Conservation (phyloP, 53 echinoderm and acorn worm genomes). For the Antedon mediterranea region DNA sequence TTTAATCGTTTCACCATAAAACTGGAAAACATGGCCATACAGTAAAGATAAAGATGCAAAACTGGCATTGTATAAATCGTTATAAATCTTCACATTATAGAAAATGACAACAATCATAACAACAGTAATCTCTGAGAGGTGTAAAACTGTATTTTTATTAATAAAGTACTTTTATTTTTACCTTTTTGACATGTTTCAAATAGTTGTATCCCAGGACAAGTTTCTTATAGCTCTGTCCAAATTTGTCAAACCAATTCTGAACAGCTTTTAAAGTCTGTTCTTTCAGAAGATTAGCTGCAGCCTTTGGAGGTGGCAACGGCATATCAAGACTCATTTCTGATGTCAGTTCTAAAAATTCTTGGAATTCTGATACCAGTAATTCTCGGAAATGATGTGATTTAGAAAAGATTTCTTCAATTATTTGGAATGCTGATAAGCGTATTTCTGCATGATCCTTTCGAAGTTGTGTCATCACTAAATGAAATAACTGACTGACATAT, state of each 20-base stretch:
- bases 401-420: slow-evolving; percentile 74
- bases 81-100: too few species aligned
- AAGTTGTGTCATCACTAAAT: slow-evolving; percentile 55
- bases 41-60: too few species aligned
- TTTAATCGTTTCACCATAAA: too few species aligned
- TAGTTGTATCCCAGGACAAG: slow-evolving; percentile 86
- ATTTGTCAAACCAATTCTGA: slow-evolving; percentile 73
- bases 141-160: too few species aligned
- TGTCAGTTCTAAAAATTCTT: slow-evolving; percentile 67
- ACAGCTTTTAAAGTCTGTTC: slow-evolving; percentile 68
- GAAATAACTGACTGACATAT: slow-evolving; percentile 69
- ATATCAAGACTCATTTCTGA: slow-evolving; percentile 54
- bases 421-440: slow-evolving; percentile 74
- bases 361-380: slow-evolving; percentile 78
- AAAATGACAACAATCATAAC: too few species aligned
- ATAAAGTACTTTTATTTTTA: slow-evolving; percentile 2
- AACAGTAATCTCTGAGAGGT: too few species aligned
- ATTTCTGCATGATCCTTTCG: slow-evolving; percentile 77
- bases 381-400: slow-evolving; percentile 84
- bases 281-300: slow-evolving; percentile 72
- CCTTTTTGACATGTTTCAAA: slow-evolving; percentile 77
- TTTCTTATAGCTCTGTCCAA: slow-evolving; percentile 91
- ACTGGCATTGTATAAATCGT: too few species aligned
- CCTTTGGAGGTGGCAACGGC: slow-evolving; percentile 71
- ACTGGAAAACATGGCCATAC: too few species aligned